Base-by-base conservation (phyloP, 2,888 invertebrate species). In the Tenthredo distinguenda region DNA sequence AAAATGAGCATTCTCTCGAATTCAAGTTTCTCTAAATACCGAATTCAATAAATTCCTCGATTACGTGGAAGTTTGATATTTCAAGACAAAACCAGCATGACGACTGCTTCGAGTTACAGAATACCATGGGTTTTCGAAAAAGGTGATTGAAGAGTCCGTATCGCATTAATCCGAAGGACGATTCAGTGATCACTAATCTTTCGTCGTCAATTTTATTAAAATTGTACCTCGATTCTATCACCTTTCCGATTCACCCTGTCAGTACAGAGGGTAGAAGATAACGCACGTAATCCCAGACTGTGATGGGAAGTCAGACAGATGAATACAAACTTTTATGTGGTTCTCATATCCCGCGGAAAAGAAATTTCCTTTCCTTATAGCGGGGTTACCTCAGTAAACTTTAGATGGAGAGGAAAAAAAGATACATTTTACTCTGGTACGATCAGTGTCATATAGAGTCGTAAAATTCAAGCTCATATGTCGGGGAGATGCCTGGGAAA, bases 261-360 rank as follows among this genome's bases (percentile, higher is more conserved):
- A 4, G 21, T 12, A 62, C 62, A 62, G 9, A 12, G 6, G 26
- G 10, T 12, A 10, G 2, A 55, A 79, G 79, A 79, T 79, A 79
- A 55, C 26, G 26, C 58, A 79, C 55, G 58, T 79, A 79, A 79
- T 79, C 79, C 55, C 55, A 79, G 55, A 79, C n/a, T 34, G 37
- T 79, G 58, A 58, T 58, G 55, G 50, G 58, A 55, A 34, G 55
- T 79, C 79, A 58, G 26, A 58, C 34, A 55, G 79, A 79, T 79
- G 79, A 79, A 79, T 58, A 79, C 79, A 79, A 79, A 79, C 79
- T 79, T 55, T 79, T 79, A 79, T 79, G 58, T 55, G 79, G 15
- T 34, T 55, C 55, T 79, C 79, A 79, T 79, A 79, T 79, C 79
- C 79, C 6, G 10, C 18, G 79, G 58, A 55, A 55, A 55, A 58